Conservation (phyloP, 2,113 vertebrate species). For the Vireo altiloquus region DNA sequence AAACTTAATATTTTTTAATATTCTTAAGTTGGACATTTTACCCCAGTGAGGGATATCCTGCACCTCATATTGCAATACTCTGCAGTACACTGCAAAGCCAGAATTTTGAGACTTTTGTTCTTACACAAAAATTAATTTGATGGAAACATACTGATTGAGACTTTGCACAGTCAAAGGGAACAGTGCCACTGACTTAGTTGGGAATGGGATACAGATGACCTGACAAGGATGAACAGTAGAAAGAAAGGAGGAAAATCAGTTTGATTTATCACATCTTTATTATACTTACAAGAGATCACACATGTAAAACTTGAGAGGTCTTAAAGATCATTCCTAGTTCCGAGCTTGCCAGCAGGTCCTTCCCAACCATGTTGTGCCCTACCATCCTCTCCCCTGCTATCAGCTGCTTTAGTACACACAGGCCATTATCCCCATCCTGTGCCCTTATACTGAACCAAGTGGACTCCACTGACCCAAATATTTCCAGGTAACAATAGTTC, state of each 20-base stretch:
- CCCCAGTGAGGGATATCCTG: not conserved
- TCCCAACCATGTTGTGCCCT: not conserved
- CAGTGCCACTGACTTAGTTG: not conserved
- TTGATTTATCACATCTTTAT: not conserved
- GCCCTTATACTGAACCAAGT: not conserved
- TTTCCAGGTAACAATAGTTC: not conserved
- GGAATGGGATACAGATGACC: not conserved
- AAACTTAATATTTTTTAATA: not conserved
- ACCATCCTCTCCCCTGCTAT: not conserved
- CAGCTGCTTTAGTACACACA: not conserved
- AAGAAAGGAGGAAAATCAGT: not conserved
- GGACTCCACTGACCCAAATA: not conserved
- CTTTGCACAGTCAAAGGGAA: not conserved
- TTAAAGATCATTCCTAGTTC: not conserved
- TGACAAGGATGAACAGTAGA: not conserved
- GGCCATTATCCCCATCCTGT: not conserved
- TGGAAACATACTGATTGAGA: not conserved
- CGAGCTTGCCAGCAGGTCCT: not conserved
- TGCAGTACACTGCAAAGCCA: not conserved
- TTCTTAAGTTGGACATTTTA: not conserved
- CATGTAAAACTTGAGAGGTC: not conserved
- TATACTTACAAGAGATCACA: not conserved
- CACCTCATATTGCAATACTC: not conserved
- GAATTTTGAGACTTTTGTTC: not conserved
- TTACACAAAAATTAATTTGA: not conserved